phyloP scores from a whole-genome alignment of 2,113 vertebrate genomes.

The Ramphastos sulfuratus region DNA sequence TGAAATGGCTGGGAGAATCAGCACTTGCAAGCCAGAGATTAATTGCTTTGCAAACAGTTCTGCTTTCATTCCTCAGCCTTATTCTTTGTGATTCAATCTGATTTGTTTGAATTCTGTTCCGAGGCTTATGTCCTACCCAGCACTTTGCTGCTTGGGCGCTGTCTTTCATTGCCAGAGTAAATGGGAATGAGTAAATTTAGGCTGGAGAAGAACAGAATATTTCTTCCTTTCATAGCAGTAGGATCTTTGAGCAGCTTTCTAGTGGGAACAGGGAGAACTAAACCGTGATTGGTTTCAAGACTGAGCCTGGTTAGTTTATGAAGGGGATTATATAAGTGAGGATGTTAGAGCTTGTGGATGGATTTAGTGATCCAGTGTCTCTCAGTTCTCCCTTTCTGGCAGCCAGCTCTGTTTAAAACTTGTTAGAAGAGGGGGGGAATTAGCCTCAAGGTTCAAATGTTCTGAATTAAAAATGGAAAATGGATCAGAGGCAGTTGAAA shows the following conservation, averaged over 20 bases:
- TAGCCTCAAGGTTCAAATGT: background rate
- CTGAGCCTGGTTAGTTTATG: background rate
- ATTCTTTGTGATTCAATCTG: constrained; percentile 8
- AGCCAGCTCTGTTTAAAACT: background rate
- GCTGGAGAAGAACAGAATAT: background rate
- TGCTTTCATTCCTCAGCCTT: background rate
- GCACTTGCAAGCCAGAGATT: background rate
- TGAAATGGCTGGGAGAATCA: background rate
- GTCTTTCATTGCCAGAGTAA: constrained; percentile 1
- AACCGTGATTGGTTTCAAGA: background rate
- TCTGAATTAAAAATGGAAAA: constrained; percentile 16
- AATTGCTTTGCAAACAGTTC: constrained; percentile 27
- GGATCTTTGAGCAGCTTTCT: background rate
- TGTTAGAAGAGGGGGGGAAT: background rate
- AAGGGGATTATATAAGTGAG: background rate
- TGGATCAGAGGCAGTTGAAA: background rate
- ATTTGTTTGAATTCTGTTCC: constrained; percentile 29
- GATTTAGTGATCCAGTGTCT: background rate
- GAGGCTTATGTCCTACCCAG: background rate
- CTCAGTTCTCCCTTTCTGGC: background rate
- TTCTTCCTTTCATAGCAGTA: constrained; percentile 35
- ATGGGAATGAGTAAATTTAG: constrained; percentile 20
- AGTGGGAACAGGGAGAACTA: background rate
- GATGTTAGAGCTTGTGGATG: background rate
- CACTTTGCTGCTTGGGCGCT: background rate